phyloP scores from a whole-genome alignment of 2,797 vertebrate species.

The Coranthus polyacanthus region DNA sequence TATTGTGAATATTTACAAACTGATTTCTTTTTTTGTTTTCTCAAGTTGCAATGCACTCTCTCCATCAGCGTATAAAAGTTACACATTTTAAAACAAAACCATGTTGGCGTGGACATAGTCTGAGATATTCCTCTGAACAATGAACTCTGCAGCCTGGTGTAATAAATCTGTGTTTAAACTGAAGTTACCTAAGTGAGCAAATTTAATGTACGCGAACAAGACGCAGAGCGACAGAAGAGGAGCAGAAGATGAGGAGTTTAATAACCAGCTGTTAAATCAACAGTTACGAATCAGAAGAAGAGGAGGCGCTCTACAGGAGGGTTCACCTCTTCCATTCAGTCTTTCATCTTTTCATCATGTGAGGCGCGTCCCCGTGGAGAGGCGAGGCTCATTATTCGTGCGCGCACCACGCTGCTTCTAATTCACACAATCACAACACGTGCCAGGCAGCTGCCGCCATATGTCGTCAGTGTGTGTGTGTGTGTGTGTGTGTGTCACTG shows the following conservation, averaged over 20 bases:
- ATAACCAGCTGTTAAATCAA: slow-evolving; percentile 63
- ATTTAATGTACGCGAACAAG: slow-evolving; percentile 47
- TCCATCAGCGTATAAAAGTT: too few species aligned
- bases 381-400: slow-evolving; percentile 69
- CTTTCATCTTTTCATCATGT: slow-evolving; percentile 60
- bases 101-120: too few species aligned
- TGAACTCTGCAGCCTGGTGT: too few species aligned
- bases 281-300: slow-evolving; percentile 61
- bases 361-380: slow-evolving; percentile 53
- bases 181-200: slow-evolving; percentile 21
- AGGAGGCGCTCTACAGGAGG: slow-evolving; percentile 55
- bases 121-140: too few species aligned
- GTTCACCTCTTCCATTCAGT: slow-evolving; percentile 41
- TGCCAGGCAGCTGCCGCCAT: slow-evolving; percentile 71
- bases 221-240: slow-evolving; percentile 26
- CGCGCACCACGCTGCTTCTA: slow-evolving; percentile 45
- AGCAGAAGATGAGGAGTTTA: slow-evolving; percentile 22
- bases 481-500: not conserved
- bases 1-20: too few species aligned
- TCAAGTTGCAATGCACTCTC: too few species aligned
- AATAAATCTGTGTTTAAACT: slow-evolving; percentile 13
- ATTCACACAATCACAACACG: slow-evolving; percentile 66
- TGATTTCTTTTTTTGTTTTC: too few species aligned
- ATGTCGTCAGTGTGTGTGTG: slow-evolving; percentile 43
- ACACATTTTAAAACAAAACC: too few species aligned